A percentile compares a stretch with the other conserved stretches of the same genome.
Conservation (phyloP, 2,113 vertebrate species). For the Diadophis punctatus region DNA sequence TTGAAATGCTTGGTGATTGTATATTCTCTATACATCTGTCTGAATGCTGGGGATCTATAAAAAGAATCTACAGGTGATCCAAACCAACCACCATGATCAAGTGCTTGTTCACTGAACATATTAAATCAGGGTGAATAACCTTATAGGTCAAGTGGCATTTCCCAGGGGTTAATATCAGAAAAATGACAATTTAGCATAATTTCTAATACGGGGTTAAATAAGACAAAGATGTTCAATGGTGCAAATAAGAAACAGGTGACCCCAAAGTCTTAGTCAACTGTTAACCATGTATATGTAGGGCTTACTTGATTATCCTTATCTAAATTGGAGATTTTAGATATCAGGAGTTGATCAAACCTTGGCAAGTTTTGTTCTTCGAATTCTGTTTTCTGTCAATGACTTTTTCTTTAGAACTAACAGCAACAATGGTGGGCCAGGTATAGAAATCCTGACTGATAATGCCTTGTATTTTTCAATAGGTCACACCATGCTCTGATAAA, state of each 20-base stretch:
- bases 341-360: neutral
- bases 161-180: neutral
- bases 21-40: neutral
- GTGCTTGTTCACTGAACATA: neutral
- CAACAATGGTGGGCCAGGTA: neutral
- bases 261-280: neutral
- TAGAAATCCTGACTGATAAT: slow-evolving; percentile 37
- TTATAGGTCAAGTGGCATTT: neutral
- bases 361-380: neutral
- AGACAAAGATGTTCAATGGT: neutral
- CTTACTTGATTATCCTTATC: neutral
- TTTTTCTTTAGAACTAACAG: slow-evolving; percentile 51
- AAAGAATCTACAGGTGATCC: neutral
- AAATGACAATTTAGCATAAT: neutral
- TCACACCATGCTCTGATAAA: slow-evolving; percentile 50
- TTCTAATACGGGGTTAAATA: neutral
- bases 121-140: neutral
- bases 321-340: neutral
- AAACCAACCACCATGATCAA: neutral
- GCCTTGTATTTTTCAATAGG: slow-evolving; percentile 49
- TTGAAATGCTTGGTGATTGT: neutral
- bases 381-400: slow-evolving; percentile 39
- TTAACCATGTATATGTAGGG: too few relatives aligned
- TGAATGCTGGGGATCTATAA: neutral
- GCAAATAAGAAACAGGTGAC: neutral